A percentile compares a stretch with the other conserved stretches of the same genome.
Evolutionary conservation across 2,113 vertebrate species (phyloP).

Genomic region (Sebastes schlegelii): DNA sequence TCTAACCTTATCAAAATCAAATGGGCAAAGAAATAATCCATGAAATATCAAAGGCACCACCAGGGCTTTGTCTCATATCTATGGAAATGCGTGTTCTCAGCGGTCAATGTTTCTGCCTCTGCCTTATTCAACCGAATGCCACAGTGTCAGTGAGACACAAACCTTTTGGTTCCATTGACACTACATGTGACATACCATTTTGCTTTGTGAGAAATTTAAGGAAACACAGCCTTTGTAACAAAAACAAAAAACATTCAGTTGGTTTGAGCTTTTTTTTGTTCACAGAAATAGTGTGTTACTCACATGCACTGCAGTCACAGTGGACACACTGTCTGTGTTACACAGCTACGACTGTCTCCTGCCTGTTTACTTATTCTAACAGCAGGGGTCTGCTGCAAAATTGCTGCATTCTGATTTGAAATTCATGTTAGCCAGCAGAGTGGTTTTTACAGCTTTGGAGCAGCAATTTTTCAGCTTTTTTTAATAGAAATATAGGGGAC

Average conservation of each 20-base stretch:
- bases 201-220: neutral
- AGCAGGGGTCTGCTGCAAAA: slow-evolving; percentile 18
- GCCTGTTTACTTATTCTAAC: slow-evolving; percentile 16
- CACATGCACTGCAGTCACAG: neutral
- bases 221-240: neutral
- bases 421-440: neutral
- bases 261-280: neutral
- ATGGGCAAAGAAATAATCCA: slow-evolving; percentile 56
- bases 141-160: neutral
- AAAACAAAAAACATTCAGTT: neutral
- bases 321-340: neutral
- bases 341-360: neutral
- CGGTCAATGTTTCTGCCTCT: slow-evolving; percentile 38
- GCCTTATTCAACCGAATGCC: slow-evolving; percentile 28
- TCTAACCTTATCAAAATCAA: slow-evolving; percentile 72
- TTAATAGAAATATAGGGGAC: neutral
- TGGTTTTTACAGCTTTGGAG: neutral
- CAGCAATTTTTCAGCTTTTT: too few relatives aligned
- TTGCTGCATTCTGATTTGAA: slow-evolving; percentile 17
- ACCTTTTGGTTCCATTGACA: neutral
- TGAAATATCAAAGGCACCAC: slow-evolving; percentile 63
- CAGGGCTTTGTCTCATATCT: slow-evolving; percentile 67
- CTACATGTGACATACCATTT: neutral
- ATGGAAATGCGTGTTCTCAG: slow-evolving; percentile 72
- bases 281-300: neutral